Percentiles rank a stretch among this genome's conserved stretches.
Conservation (phyloP, 2,113 vertebrate genomes). For the Sorex araneus region DNA sequence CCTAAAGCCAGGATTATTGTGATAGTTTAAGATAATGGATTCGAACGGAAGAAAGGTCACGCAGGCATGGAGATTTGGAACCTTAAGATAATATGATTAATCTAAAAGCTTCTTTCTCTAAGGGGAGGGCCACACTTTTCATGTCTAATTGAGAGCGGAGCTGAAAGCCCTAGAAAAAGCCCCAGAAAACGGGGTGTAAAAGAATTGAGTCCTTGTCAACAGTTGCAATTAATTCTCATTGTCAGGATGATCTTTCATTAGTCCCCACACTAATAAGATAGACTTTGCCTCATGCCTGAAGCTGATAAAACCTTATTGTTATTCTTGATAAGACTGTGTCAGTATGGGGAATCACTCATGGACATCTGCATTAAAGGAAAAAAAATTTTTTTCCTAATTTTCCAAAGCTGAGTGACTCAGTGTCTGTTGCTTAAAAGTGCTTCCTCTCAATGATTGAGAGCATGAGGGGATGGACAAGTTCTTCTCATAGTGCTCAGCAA, state of each 20-base stretch:
- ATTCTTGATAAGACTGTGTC: constrained; percentile 78
- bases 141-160: constrained; percentile 94
- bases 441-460: background rate
- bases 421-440: background rate
- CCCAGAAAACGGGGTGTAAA: constrained; percentile 82
- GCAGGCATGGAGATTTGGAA: constrained; percentile 97
- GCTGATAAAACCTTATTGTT: constrained; percentile 79
- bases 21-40: constrained; percentile 99
- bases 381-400: constrained; percentile 39
- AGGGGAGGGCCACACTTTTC: constrained; percentile 94
- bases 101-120: constrained; percentile 99
- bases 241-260: constrained; percentile 82
- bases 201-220: constrained; percentile 89
- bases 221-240: constrained; percentile 88
- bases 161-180: constrained; percentile 87
- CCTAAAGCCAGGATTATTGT: constrained; percentile 99
- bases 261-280: constrained; percentile 82
- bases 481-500: background rate
- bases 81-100: constrained; percentile 99
- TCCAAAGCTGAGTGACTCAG: background rate
- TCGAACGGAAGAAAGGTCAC: constrained; percentile 99
- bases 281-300: constrained; percentile 63
- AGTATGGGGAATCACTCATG: constrained; percentile 14
- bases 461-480: background rate
- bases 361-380: constrained; percentile 42